Evolutionary conservation across 2,113 vertebrate genomes (phyloP), one percentile per base, ranked within the genome.

Genomic region (Urocolius indicus): DNA sequence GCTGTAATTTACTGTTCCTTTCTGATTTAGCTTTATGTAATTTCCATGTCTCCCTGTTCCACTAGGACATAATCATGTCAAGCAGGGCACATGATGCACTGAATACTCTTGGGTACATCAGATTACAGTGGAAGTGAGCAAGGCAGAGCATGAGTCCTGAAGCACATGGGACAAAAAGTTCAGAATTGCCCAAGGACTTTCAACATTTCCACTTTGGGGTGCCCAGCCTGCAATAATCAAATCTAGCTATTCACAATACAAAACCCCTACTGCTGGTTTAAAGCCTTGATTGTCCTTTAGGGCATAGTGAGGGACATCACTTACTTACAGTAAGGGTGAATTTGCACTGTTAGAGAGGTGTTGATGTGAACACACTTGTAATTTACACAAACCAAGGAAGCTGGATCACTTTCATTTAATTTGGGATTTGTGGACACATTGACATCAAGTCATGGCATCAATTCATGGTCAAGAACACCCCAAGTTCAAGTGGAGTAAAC

Each of bases 221-320:
- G 5, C 13, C 27, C 20, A 86, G 20, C 18, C 16, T 55, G 59
- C 4, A 1, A 15, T 20, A 16, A 48, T n/a, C 41, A 18, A 16
- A 41, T 10, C 24, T 65, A 32, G 10, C 16, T 66, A 22, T 34
- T 29, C 38, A n/a, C 23, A 36, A 23, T 18, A 45, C 21, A 62
- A 76, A 18, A 2, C 2, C 4, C 3, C 19, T 18, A 11, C 10
- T 75, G 8, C 4, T 23, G 13, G 34, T 63, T 92, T 58, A 84
- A 84, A 80, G 13, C 3, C 26, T 74, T 76, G 11, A 17, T 77
- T 77, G 29, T 27, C 17, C n/a, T 45, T 24, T 22, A 66, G 3
- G 49, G 1, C 32, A 18, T 13, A 54, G 20, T 0, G 2, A 55
- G 17, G 16, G 21, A 54, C 0, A 3, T 36, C 16, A 48, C 10